Base-by-base conservation (phyloP, 2,797 vertebrate species). In the Takifugu ocellatus region DNA sequence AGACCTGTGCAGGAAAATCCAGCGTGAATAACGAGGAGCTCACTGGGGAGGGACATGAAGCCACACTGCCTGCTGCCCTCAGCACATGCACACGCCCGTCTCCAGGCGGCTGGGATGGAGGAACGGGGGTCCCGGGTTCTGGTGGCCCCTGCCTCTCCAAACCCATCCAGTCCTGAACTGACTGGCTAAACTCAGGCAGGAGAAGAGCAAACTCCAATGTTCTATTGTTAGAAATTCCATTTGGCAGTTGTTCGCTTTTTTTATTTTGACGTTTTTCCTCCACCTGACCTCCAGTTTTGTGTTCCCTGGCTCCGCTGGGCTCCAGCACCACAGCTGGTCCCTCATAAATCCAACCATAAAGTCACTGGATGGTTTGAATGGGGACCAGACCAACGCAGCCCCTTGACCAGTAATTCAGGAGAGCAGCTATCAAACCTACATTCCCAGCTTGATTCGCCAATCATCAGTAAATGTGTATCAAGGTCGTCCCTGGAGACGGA, bases 1-100 rank as follows among this genome's bases (percentile, higher is more conserved):
- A 29, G 62, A 54, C 69, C 66, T 72, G 70, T 51, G 59, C 63
- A 5, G 60, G 2, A 14, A 27, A 78, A 77, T 50, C 75, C 66
- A 48, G 50, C 45, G 1, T 61, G 62, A 75, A 10, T 2, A 10
- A 33, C 10, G 36, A 14, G 36, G 12, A 2, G 36, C 10, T 39
- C 10, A 5, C 31, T 33, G 31, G 31, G 31, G 31, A 9, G 9
- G 31, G 31, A 33, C 31, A 2, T 29, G 21, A 21, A 6, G 27
- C 27, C 27, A 27, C 3, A 4, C 6, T 27, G 2, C 27, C 3
- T 6, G 27, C 27, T 6, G 27, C 27, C 27, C 21, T 21, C 21
- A 21, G 31, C 31, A 33, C 31, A 10, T 10, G 9, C 31, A 33
- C 31, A 3, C 31, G 31, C 31, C 31, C 8, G 31, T 21, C 21